These are phyloP conservation scores for Phrynosoma platyrhinos DNA, from an alignment of 2,113 vertebrate genomes.

Conservation along the genomic window DNA sequence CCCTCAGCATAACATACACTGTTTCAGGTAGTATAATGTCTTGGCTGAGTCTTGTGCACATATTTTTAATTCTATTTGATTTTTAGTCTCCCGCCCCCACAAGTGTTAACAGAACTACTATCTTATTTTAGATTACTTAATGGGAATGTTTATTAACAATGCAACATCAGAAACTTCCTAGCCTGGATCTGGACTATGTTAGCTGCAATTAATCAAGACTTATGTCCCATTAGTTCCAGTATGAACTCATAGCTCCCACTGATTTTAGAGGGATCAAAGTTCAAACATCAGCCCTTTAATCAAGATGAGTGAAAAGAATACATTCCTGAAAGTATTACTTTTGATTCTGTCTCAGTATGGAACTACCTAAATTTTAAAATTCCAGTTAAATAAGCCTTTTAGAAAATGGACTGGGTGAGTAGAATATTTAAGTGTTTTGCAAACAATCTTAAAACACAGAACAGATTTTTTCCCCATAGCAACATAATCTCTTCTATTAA, in stretches of 20 bases:
- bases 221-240: too few relatives aligned
- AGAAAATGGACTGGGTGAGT: constrained; percentile 8
- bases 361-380: background rate
- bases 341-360: background rate
- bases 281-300: background rate
- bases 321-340: background rate
- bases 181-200: too few relatives aligned
- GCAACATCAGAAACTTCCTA: rapidly evolving
- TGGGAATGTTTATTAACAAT: rapidly evolving
- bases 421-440: background rate
- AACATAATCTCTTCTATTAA: background rate
- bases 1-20: too few relatives aligned
- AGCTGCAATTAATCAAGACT: background rate
- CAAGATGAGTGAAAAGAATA: background rate
- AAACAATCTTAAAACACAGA: background rate
- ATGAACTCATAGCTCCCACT: too few relatives aligned
- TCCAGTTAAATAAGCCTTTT: background rate
- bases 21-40: too few relatives aligned
- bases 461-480: background rate
- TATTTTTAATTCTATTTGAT: too few relatives aligned
- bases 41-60: too few relatives aligned
- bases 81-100: too few relatives aligned
- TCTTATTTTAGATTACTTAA: too few relatives aligned
- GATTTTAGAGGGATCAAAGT: too few relatives aligned
- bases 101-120: too few relatives aligned